Base-by-base conservation (phyloP, 2,797 vertebrate species). In the Rhinatrema bivittatum region DNA sequence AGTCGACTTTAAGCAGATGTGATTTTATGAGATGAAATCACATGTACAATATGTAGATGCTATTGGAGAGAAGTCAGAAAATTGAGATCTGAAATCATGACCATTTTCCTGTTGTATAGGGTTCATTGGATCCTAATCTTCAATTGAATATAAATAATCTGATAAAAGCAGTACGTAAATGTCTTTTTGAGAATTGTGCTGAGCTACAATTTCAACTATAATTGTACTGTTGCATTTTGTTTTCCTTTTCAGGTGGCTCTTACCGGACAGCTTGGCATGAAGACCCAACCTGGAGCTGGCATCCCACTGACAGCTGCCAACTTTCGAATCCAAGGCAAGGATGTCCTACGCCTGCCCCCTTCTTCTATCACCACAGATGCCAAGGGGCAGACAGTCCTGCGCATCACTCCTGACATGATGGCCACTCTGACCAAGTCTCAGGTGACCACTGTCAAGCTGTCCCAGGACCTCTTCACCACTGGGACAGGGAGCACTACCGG, bases 351-450 rank as follows among this genome's bases (percentile, higher is more conserved):
- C 4, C 86, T 99, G 4, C 93, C 94, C 0, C 88, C 94, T 0
- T 99, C 94, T 16, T 99, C 96, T 44, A 98, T 99, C 75, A 98
- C 93, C 53, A 99, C 94, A 0, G 96, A 99, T 0, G 81, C 94
- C 0, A 99, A 98, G 66, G 96, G 94, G 6, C 96, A 99, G 78
- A 98, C 96, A 0, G 94, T 98, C 53, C 72, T 99, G 46, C 87
- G 95, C 13, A 97, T 99, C 69, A 98, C 96, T 4, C 95, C 94
- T 0, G 96, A 98, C 80, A 97, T 99, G 96, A 96, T 98, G 94
- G 96, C 95, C n/a, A 97, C 96, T 0, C 76, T 99, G 15, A 86
- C 94, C 51, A 97, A 97, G 65, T 94, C 92, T 16, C 94, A 94
- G 25, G 87, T 97, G 18, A 87, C 94, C 4, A 94, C 94, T 0